Conservation (phyloP, 2,113 vertebrate species). For the Myxocyprinus asiaticus region DNA sequence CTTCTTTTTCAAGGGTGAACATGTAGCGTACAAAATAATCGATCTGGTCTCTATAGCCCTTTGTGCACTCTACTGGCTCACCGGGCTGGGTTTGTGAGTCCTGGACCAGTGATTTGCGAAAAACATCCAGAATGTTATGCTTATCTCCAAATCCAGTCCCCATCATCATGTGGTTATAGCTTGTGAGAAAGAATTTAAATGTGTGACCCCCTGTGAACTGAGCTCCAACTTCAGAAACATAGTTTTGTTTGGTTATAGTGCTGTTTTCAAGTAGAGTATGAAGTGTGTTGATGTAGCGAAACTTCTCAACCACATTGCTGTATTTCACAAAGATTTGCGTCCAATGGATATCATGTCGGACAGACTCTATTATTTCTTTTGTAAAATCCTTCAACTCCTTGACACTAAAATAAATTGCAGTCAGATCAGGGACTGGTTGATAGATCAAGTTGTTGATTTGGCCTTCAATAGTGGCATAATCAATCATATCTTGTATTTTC, state of each 20-base stretch:
- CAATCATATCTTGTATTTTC: neutral
- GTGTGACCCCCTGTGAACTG: neutral
- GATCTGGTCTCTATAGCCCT: neutral
- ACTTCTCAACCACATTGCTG: neutral
- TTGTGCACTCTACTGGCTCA: neutral
- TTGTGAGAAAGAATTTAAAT: neutral
- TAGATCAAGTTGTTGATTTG: neutral
- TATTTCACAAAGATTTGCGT: neutral
- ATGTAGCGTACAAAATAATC: constrained; percentile 16
- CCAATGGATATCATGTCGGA: neutral
- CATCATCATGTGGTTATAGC: neutral
- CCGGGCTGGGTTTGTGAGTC: neutral
- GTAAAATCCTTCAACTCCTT: neutral
- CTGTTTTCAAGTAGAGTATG: neutral
- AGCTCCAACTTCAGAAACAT: neutral
- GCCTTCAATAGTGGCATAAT: neutral
- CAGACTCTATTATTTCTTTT: neutral
- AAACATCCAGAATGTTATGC: neutral
- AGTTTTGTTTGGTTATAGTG: neutral
- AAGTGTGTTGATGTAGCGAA: neutral
- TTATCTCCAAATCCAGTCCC: constrained; percentile 9
- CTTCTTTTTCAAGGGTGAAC: constrained; percentile 2
- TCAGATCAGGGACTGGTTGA: constrained; percentile 3
- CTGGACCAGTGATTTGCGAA: neutral
- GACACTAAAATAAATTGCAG: neutral